phyloP scores from a whole-genome alignment of 2,888 invertebrate species.

The Oxytorus armatus region DNA sequence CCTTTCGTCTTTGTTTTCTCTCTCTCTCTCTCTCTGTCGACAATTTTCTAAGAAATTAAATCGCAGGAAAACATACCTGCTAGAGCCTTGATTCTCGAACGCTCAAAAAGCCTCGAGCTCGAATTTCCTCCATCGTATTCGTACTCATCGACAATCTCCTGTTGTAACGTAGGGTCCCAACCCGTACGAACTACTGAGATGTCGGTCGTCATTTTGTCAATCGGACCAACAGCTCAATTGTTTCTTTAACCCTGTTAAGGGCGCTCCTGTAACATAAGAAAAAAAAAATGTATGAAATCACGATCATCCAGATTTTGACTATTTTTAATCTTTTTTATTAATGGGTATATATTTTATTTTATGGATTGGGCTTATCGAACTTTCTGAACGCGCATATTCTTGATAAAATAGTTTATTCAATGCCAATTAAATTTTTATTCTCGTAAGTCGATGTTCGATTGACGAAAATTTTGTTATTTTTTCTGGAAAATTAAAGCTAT shows the following conservation, averaged over 20 bases:
- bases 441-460: too few species aligned
- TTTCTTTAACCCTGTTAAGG: conserved; percentile 79
- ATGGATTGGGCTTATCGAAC: background rate
- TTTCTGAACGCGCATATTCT: background rate
- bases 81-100: conserved; percentile 99
- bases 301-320: background rate
- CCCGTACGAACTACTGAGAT: conserved; percentile 94
- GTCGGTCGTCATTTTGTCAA: conserved; percentile 95
- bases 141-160: conserved; percentile 98
- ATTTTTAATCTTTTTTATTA: background rate
- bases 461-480: too few species aligned
- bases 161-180: conserved; percentile 97
- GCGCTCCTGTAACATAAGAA: conserved; percentile 78
- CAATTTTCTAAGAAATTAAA: background rate
- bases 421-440: too few species aligned
- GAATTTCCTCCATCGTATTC: conserved; percentile 99
- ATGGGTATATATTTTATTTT: too few species aligned
- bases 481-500: too few species aligned
- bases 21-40: conserved; percentile 7
- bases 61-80: conserved; percentile 89
- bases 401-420: too few species aligned
- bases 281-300: conserved; percentile 13
- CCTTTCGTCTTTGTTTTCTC: conserved; percentile 12
- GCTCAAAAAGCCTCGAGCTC: conserved; percentile 99
- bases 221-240: conserved; percentile 81